Evolutionary conservation across 2,113 vertebrate genomes (phyloP), one percentile per base, ranked within the genome.

Genomic region (Mugil cephalus): DNA sequence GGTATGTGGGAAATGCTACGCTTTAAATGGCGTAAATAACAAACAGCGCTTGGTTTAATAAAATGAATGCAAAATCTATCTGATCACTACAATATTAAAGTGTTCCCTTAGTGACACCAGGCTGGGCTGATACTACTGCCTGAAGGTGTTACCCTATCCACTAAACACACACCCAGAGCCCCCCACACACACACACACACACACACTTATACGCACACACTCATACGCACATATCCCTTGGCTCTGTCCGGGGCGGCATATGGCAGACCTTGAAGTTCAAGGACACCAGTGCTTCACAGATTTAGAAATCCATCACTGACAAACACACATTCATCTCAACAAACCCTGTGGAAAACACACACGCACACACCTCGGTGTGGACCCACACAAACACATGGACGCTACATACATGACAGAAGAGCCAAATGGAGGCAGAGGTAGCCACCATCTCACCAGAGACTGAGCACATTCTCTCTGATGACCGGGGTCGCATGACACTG

Each of bases 251-350:
- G 63, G 52, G 43, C 76, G 87, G 82, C 89, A 89, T 91, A 88
- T 88, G 85, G 85, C 68, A 83, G 83, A 83, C 80, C 86, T 82
- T 90, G 68, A 81, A 84, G 87, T 90, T 91, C 92, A 94, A 93
- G 92, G 92, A 91, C 89, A 91, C 76, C 74, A 77, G 56, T 77
- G 72, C 87, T 88, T 85, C 77, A 79, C 77, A 88, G 85, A 91
- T 89, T 88, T 82, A 76, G 70, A 89, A 81, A 91, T 92, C 90
- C 82, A 93, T 93, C 90, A 91, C 73, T 89, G 89, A 91, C 82
- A 89, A 69, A 77, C 68, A 82, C 70, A 89, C 85, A 87, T 91
- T 88, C 79, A 74, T 87, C 66, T 74, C 61, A 61, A 43, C 74
- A 82, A 56, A 62, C 63, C 42, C 69, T 54, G 61, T 75, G 66